phyloP scores from a whole-genome alignment of 2,797 vertebrate species.

The Megalops cyprinoides region DNA sequence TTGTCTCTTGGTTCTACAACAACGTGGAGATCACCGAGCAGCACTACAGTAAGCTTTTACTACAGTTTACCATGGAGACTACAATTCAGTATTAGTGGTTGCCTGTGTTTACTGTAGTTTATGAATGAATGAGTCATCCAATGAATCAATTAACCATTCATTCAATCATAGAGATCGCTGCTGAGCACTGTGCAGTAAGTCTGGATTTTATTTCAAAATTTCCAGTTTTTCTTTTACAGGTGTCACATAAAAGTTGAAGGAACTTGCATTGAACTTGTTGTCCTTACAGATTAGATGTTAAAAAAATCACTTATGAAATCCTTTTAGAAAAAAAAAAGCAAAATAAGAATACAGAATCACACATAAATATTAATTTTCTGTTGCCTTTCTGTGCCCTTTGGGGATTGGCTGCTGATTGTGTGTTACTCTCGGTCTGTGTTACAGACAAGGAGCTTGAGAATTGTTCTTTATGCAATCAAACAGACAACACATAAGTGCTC shows the following conservation, averaged over 20 bases:
- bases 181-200: background rate
- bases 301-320: background rate
- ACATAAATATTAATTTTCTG: background rate
- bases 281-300: background rate
- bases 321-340: background rate
- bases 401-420: background rate
- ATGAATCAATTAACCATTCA: no score
- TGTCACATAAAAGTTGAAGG: no score
- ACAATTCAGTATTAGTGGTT: no score
- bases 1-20: conserved; percentile 93
- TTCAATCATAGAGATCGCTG: no score
- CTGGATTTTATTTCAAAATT: no score
- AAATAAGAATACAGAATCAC: background rate
- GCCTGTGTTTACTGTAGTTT: no score
- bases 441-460: background rate
- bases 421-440: conserved; percentile 13
- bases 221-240: no score
- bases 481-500: background rate
- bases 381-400: background rate
- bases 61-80: background rate
- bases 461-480: conserved; percentile 25
- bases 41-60: conserved; percentile 85
- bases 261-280: background rate
- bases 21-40: conserved; percentile 86
- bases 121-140: no score